Conservation (phyloP, 2,113 vertebrate genomes). For the Nothocercus nigrocapillus region DNA sequence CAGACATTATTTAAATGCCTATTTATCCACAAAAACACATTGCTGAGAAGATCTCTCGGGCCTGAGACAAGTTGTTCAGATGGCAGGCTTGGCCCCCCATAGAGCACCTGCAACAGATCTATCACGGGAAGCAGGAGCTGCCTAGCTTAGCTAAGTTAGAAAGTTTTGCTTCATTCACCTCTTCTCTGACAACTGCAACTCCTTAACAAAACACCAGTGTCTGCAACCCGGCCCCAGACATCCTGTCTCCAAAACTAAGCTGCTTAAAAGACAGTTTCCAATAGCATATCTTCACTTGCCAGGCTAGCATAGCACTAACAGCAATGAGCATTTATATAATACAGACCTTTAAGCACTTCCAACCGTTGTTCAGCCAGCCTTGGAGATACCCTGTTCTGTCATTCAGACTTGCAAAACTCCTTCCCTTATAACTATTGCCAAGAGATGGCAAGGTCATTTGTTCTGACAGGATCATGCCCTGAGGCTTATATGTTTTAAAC, state of each 20-base stretch:
- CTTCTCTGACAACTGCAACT: neutral
- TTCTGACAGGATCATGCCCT: neutral
- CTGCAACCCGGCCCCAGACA: neutral
- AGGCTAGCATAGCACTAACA: neutral
- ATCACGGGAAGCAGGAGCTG: neutral
- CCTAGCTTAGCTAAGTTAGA: neutral
- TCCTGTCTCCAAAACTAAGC: neutral
- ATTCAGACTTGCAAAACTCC: neutral
- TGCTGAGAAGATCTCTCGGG: neutral
- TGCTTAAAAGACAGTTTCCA: neutral
- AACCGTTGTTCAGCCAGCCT: neutral
- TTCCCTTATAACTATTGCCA: neutral
- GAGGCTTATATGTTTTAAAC: accelerated
- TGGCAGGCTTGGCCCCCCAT: neutral
- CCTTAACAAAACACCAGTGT: neutral
- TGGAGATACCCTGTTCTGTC: neutral
- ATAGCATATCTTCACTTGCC: neutral
- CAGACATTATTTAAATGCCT: accelerated
- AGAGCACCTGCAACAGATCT: neutral
- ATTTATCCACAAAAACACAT: neutral
- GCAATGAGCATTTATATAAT: neutral
- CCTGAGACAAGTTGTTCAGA: neutral
- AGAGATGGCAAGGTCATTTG: neutral
- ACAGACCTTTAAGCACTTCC: neutral
- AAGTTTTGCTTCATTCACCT: neutral